Evolutionary conservation across 92 coral and sea anemone genomes (phyloP).

Genomic region (Porites cylindrica): DNA sequence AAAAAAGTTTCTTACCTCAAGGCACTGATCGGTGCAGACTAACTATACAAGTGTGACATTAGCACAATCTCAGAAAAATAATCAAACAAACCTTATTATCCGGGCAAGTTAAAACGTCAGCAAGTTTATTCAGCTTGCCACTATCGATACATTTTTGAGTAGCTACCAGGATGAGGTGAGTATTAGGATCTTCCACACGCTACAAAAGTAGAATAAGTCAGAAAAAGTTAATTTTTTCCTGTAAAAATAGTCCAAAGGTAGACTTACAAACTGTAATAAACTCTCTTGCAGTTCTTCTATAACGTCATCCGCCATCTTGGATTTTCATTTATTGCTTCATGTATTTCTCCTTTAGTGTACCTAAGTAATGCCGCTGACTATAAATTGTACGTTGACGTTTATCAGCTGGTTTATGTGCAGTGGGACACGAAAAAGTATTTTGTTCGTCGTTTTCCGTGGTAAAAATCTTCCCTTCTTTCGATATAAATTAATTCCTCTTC

Average conservation of each 20-base stretch:
- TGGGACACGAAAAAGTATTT: too few relatives aligned
- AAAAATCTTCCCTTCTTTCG: too few relatives aligned
- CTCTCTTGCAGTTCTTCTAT: constrained; percentile 26
- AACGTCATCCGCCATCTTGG: constrained; percentile 73
- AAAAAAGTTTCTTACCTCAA: too few relatives aligned
- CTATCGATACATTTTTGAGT: constrained; percentile 68
- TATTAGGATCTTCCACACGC: constrained; percentile 62
- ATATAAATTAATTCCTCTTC: too few relatives aligned
- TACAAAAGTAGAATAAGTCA: constrained; percentile 6
- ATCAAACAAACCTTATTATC: constrained; percentile 60
- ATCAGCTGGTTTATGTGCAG: too few relatives aligned
- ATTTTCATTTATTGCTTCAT: neutral
- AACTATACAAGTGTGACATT: too few relatives aligned
- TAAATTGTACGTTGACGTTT: too few relatives aligned
- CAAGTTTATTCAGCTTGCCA: constrained; percentile 60
- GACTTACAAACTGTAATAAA: constrained; percentile 61
- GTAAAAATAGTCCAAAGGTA: neutral
- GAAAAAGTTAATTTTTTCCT: neutral
- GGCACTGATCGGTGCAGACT: too few relatives aligned
- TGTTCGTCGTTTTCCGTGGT: too few relatives aligned
- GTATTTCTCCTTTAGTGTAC: neutral
- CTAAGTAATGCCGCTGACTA: constrained; percentile 3
- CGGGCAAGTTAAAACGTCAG: constrained; percentile 40
- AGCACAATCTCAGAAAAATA: too few relatives aligned
- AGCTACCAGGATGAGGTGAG: constrained; percentile 79